Evolutionary conservation across 2,797 vertebrate species (phyloP).

Genomic region (Spheniscus humboldti): DNA sequence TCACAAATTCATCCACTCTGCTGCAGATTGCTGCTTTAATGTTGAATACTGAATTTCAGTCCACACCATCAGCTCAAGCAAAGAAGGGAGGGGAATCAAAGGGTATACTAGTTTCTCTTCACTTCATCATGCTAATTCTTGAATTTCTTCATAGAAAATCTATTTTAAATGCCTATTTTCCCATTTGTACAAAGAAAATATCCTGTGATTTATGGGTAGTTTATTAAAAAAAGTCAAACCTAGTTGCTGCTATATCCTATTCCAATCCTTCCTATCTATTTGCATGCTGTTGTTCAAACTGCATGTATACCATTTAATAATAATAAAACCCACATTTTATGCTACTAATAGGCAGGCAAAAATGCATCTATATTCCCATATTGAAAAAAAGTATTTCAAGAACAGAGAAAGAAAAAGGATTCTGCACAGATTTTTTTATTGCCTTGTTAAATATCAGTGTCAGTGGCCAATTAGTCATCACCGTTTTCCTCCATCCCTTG

Average conservation of each 20-base stretch:
- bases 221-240: conserved; percentile 43
- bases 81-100: background rate
- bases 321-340: background rate
- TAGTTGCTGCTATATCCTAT: background rate
- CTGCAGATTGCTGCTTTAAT: conserved; percentile 77
- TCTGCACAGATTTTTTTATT: background rate
- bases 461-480: background rate
- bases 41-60: conserved; percentile 71
- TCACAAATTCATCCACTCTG: conserved; percentile 85
- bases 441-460: background rate
- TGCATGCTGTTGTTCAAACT: background rate
- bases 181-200: conserved; percentile 16
- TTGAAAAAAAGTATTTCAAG: background rate
- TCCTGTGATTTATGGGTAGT: background rate
- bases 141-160: conserved; percentile 30
- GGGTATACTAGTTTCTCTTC: background rate
- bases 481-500: background rate
- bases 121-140: background rate
- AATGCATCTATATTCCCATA: background rate
- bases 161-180: conserved; percentile 32
- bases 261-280: background rate
- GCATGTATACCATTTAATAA: background rate
- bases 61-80: conserved; percentile 44
- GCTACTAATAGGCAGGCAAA: background rate
- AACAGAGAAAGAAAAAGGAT: background rate